Conservation (phyloP, 1,140 invertebrate genomes). For the Nebria ingens region DNA sequence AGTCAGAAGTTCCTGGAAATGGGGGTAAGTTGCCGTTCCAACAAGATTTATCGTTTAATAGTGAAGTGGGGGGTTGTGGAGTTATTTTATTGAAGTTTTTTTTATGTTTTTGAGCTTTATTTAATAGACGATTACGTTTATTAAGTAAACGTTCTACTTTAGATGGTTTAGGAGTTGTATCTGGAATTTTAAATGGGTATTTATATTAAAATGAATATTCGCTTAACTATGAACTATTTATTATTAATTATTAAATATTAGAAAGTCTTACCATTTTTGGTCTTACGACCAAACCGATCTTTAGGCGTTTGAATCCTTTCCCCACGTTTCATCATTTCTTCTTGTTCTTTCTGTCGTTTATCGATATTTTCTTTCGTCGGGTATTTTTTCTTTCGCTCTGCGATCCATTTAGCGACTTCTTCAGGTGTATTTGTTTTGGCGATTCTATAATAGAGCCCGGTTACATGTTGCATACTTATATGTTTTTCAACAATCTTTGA, state of each 20-base stretch:
- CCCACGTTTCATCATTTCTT: constrained; percentile 56
- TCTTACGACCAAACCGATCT: constrained; percentile 33
- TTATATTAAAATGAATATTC: too few species aligned
- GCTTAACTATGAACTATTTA: background rate
- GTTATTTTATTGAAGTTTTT: too few species aligned
- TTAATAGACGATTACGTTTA: constrained; percentile 11
- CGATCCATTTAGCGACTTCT: constrained; percentile 72
- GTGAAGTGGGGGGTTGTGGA: constrained; percentile 14
- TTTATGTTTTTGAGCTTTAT: constrained; percentile 5
- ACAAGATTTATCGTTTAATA: constrained; percentile 29
- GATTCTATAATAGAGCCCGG: constrained; percentile 66
- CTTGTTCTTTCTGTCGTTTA: constrained; percentile 45
- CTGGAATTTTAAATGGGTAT: too few species aligned
- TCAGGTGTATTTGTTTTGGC: constrained; percentile 60
- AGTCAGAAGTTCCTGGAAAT: constrained; percentile 31
- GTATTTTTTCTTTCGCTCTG: constrained; percentile 63
- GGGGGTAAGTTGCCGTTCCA: constrained; percentile 33
- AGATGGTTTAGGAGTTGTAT: background rate
- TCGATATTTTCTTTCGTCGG: constrained; percentile 63
- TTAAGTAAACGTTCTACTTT: background rate
- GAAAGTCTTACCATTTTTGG: constrained; percentile 29
- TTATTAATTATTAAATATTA: background rate
- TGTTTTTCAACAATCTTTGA: constrained; percentile 68
- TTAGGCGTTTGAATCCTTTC: constrained; percentile 48
- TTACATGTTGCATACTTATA: constrained; percentile 66